A percentile compares a stretch with the other conserved stretches of the same genome.
Evolutionary conservation across 1,140 invertebrate genomes (phyloP).

Genomic region (Pogonomyrmex californicus): DNA sequence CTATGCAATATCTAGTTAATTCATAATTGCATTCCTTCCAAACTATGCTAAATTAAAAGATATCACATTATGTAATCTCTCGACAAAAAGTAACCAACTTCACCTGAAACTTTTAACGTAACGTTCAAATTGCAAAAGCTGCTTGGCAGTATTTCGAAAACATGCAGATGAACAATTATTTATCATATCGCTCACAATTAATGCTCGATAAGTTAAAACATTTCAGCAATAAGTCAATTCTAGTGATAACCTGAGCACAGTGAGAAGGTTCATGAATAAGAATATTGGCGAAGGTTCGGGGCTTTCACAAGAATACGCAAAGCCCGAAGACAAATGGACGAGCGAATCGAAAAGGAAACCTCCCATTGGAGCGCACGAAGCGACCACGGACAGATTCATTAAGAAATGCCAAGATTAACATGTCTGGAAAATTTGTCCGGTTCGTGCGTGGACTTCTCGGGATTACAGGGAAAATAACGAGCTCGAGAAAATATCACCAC

Average conservation of each 20-base stretch:
- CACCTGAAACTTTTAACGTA: neutral
- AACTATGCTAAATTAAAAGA: neutral
- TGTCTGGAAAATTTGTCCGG: slow-evolving; percentile 30
- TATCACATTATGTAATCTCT: slow-evolving; percentile 1
- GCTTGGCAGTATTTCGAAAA: neutral
- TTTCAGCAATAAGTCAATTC: slow-evolving; percentile 56
- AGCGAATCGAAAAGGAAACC: slow-evolving; percentile 50
- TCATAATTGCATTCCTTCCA: neutral
- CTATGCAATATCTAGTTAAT: neutral
- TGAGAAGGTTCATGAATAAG: slow-evolving; percentile 53
- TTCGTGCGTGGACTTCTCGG: slow-evolving; percentile 26
- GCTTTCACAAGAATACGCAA: slow-evolving; percentile 41
- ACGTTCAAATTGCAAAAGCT: neutral
- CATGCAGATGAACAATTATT: neutral
- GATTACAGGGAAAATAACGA: slow-evolving; percentile 40
- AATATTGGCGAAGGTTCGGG: slow-evolving; percentile 10
- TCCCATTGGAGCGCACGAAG: neutral
- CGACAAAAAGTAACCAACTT: neutral
- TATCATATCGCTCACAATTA: neutral
- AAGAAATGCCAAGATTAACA: slow-evolving; percentile 53
- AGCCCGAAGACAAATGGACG: slow-evolving; percentile 60
- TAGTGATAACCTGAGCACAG: neutral
- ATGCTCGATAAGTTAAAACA: neutral
- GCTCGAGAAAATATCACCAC: slow-evolving; percentile 28
- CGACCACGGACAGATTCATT: slow-evolving; percentile 43